Evolutionary conservation across 1,140 invertebrate genomes (phyloP).

Genomic region (Bathynomus jamesi): DNA sequence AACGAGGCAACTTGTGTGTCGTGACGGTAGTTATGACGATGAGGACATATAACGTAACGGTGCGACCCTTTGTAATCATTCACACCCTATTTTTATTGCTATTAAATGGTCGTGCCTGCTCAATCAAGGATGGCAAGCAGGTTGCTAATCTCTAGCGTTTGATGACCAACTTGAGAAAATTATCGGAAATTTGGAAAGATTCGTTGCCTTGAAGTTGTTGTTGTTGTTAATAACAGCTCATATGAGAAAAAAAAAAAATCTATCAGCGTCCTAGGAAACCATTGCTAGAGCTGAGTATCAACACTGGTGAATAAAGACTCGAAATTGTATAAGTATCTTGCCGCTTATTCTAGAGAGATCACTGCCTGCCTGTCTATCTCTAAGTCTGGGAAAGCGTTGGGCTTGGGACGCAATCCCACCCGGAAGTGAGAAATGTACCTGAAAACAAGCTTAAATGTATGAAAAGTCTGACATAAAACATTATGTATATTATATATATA

Average conservation of each 20-base stretch:
- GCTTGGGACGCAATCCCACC: not conserved
- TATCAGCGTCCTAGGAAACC: no score
- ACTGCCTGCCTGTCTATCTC: not conserved
- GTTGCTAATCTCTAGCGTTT: not conserved
- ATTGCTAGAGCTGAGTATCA: no score
- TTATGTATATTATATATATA: not conserved
- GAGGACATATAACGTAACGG: not conserved
- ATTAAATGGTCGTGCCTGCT: not conserved
- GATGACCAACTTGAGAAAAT: no score
- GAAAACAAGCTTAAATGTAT: not conserved
- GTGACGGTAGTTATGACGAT: not conserved
- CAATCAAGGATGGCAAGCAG: not conserved
- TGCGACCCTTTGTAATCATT: no score
- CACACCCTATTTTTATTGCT: not conserved
- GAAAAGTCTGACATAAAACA: not conserved
- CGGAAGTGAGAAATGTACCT: not conserved
- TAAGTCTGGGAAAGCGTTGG: not conserved
- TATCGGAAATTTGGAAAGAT: no score
- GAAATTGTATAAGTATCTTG: not conserved
- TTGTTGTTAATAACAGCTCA: no score
- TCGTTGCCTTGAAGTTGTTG: no score
- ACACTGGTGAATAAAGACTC: no score
- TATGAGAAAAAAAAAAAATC: no score
- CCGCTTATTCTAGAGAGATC: not conserved
- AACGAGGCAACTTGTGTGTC: not conserved